phyloP scores from a whole-genome alignment of 2,113 vertebrate genomes.

The Chiloscyllium plagiosum region DNA sequence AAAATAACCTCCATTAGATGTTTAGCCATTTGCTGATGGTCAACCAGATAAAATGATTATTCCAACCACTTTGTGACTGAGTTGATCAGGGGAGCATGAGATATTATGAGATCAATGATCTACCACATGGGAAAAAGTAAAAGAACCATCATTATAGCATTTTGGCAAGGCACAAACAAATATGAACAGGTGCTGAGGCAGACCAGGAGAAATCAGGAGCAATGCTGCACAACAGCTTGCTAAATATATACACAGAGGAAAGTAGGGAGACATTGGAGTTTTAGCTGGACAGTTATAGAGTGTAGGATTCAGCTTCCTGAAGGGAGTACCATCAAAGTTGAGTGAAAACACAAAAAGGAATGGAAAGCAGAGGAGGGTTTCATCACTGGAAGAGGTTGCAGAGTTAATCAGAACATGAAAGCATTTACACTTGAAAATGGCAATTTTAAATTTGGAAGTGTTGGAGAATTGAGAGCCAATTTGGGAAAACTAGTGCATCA shows the following conservation, averaged over 20 bases:
- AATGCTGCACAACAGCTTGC: not conserved
- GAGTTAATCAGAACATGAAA: not conserved
- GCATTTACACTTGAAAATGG: not conserved
- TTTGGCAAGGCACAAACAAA: not conserved
- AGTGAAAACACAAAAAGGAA: not conserved
- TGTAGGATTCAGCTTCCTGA: not conserved
- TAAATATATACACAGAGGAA: not conserved
- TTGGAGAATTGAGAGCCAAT: not conserved
- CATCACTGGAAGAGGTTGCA: not conserved
- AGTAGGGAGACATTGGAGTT: not conserved
- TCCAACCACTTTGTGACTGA: not conserved
- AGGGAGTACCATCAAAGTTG: not conserved
- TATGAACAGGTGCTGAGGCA: not conserved
- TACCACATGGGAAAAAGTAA: too few relatives aligned
- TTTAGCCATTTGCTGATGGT: not conserved
- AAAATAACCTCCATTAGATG: not conserved
- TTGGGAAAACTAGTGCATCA: not conserved
- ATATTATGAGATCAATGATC: not conserved
- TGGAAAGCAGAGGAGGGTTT: not conserved
- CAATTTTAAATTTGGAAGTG: not conserved
- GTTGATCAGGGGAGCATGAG: not conserved
- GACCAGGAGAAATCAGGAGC: not conserved
- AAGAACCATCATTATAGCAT: not conserved
- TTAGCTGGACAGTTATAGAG: not conserved
- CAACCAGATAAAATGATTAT: not conserved